Conservation (phyloP, 1,140 invertebrate genomes). For the Drosophila tani region DNA sequence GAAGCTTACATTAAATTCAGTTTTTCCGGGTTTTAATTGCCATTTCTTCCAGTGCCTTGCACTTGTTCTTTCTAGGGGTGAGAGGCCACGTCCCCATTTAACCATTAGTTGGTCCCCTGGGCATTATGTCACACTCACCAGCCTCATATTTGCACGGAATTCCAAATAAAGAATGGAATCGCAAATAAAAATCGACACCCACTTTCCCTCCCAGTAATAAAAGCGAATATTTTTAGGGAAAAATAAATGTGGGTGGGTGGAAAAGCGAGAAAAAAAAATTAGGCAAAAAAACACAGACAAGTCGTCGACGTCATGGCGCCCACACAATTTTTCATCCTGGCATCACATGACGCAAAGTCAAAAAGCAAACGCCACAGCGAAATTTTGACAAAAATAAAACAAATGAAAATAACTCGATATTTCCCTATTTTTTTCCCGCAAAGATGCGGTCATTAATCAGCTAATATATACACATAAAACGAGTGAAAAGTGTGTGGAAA, state of each 20-base stretch:
- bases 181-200: slow-evolving; percentile 29
- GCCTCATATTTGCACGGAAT: slow-evolving; percentile 33
- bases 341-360: slow-evolving; percentile 74
- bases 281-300: slow-evolving; percentile 17
- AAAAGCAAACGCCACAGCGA: slow-evolving; percentile 6
- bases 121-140: slow-evolving; percentile 52
- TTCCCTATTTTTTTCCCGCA: slow-evolving; percentile 32
- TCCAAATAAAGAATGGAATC: slow-evolving; percentile 19
- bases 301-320: slow-evolving; percentile 73
- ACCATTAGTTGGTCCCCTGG: slow-evolving; percentile 4
- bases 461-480: slow-evolving; percentile 28
- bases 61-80: slow-evolving; percentile 11
- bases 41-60: slow-evolving; percentile 2
- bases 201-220: slow-evolving; percentile 20
- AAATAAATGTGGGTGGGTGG: background rate
- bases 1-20: background rate
- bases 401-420: slow-evolving; percentile 45
- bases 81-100: slow-evolving; percentile 8
- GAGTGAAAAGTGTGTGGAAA: slow-evolving; percentile 57
- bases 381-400: slow-evolving; percentile 41
- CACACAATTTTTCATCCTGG: slow-evolving; percentile 34
- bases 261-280: slow-evolving; percentile 8
- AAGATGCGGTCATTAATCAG: slow-evolving; percentile 56
- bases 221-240: slow-evolving; percentile 12
- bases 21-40: background rate